Evolutionary conservation across 2,113 vertebrate species (phyloP).

Genomic region (Craseonycteris thonglongyai): DNA sequence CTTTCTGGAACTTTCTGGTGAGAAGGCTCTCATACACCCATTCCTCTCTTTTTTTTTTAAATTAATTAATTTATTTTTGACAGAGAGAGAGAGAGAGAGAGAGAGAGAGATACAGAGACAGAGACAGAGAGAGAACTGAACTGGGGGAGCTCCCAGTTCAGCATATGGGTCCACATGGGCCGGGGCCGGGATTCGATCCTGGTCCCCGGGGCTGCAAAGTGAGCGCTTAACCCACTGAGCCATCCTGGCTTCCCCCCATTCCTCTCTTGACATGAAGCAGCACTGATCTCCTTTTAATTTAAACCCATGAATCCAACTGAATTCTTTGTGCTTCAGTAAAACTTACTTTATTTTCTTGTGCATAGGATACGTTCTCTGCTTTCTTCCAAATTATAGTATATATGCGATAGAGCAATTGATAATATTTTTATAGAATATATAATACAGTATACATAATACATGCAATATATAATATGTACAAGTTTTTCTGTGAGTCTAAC

Average conservation of each 20-base stretch:
- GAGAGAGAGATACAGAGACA: no score
- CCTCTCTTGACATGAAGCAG: not conserved
- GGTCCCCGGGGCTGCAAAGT: no score
- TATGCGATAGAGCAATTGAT: not conserved
- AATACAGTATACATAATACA: not conserved
- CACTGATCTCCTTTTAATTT: not conserved
- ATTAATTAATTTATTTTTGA: no score
- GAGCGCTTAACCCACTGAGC: no score
- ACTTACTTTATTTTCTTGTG: not conserved
- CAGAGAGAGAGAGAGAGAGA: no score
- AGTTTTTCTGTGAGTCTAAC: not conserved
- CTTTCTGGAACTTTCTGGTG: not conserved
- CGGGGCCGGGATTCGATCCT: no score
- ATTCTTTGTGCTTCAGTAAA: not conserved
- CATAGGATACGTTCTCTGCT: not conserved
- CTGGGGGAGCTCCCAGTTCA: no score
- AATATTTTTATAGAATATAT: not conserved
- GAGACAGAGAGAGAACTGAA: no score
- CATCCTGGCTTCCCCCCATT: no score
- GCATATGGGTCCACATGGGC: no score
- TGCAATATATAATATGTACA: not conserved
- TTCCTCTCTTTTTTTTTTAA: not conserved
- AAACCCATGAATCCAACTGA: not conserved
- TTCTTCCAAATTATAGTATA: not conserved
- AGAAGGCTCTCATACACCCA: not conserved